These are phyloP conservation scores for Meriones unguiculatus DNA, from an alignment of 2,113 vertebrate genomes.

Conservation along the genomic window DNA sequence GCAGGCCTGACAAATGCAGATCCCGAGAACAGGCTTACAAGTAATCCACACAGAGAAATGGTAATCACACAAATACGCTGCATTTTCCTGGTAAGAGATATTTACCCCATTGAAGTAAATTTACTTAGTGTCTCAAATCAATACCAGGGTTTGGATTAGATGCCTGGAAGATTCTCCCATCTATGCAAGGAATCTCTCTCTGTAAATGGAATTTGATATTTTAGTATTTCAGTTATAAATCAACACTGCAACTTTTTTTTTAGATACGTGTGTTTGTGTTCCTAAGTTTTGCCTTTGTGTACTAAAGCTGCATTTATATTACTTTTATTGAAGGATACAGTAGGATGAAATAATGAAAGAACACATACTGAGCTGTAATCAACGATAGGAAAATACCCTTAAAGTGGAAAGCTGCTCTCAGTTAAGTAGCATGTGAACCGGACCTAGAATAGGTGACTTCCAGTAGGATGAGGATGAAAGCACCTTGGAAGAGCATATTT, in stretches of 20 bases:
- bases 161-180: background rate
- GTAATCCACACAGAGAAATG: constrained; percentile 24
- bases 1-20: background rate
- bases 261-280: background rate
- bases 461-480: background rate
- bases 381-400: background rate
- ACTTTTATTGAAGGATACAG: background rate
- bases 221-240: background rate
- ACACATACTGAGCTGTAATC: background rate
- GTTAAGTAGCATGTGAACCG: background rate
- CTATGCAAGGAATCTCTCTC: background rate
- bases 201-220: background rate
- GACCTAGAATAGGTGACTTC: background rate
- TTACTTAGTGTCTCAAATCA: constrained; percentile 43
- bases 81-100: background rate
- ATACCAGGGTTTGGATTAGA: constrained; percentile 47
- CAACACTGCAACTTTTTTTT: background rate
- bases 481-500: background rate
- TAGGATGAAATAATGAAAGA: constrained; percentile 36
- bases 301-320: background rate
- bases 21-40: constrained; percentile 18
- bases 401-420: background rate
- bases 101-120: background rate
- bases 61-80: background rate
- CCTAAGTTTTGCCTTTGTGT: background rate